Evolutionary conservation across 2,113 vertebrate genomes (phyloP), one percentile per base, ranked within the genome.

Genomic region (Ammodytes dubius): DNA sequence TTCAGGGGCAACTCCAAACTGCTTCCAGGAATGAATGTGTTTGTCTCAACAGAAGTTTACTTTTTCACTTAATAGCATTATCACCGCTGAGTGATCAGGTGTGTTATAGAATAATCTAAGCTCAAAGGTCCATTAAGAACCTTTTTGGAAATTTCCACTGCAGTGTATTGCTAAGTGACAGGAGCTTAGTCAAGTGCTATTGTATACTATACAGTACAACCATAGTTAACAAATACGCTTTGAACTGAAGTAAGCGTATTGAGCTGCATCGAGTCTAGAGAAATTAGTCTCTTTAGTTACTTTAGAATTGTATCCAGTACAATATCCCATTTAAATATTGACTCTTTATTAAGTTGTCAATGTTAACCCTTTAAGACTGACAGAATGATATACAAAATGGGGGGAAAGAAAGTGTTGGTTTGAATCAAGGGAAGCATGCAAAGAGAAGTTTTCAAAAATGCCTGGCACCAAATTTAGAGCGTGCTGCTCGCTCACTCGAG

Each of bases 371-470:
- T 56, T 43, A 39, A 45, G 39, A 43, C 39, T 40, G 7, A 74
- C 65, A 74, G 67, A 67, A 53, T 57, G 61, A 72, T 37, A 61
- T 53, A 8, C 37, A 71, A 45, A 50, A 27, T 7, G 39, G n/a
- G 45, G 37, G 10, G 17, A 63, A 37, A 87, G 47, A 57, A 72
- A 52, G 71, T 53, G 43, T 58, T 78, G 53, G 72, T 69, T 77
- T 71, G 59, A 50, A 70, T 75, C 50, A 85, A 90, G 63, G 66
- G 72, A 74, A 81, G 72, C 81, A 75, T 49, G 45, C n/a, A 87
- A 71, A 56, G 49, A 70, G 77, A 85, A 84, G 69, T 63, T 82
- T 86, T 82, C n/a, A 54, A 71, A 27, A 61, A 65, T 15, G 73
- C 66, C 86, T 86, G 82, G 82, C 74, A 61, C 80, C 71, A 58